Percentiles rank a stretch among this genome's conserved stretches.
These are phyloP conservation scores for Azorinus chamasolen DNA, from an alignment of 2,888 invertebrate genomes.

Conservation along the genomic window DNA sequence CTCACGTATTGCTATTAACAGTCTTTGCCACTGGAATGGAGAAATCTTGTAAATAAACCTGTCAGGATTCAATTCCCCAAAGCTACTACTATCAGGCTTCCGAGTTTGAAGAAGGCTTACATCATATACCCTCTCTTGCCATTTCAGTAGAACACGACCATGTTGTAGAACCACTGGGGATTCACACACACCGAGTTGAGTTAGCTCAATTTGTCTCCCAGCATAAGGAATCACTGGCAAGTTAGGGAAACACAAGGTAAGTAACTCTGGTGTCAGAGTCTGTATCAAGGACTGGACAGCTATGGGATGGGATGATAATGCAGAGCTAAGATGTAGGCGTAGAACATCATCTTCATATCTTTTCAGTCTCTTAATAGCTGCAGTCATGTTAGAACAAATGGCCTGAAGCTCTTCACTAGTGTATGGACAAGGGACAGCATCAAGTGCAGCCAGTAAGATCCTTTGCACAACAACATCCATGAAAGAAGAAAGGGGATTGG, in stretches of 20 bases:
- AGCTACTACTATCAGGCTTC: conserved; percentile 24
- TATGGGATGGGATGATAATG: conserved; percentile 71
- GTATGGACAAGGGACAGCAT: conserved; percentile 71
- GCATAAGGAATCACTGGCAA: conserved; percentile 50
- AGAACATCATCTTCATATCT: conserved; percentile 59
- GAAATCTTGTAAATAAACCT: conserved; percentile 75
- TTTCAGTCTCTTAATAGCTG: conserved; percentile 15
- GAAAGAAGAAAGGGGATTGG: conserved; percentile 79
- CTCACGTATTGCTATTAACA: conserved; percentile 75
- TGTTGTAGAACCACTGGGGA: conserved; percentile 46
- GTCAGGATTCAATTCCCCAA: conserved; percentile 72
- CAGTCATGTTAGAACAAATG: conserved; percentile 63
- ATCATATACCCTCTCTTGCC: conserved; percentile 81
- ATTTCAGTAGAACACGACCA: conserved; percentile 66
- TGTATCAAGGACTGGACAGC: conserved; percentile 75
- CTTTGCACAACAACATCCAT: conserved; percentile 81
- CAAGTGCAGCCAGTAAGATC: conserved; percentile 73
- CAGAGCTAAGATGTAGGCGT: conserved; percentile 64
- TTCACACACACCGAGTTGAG: conserved; percentile 66
- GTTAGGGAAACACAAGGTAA: conserved; percentile 68
- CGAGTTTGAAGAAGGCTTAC: conserved; percentile 23
- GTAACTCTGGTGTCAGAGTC: conserved; percentile 59
- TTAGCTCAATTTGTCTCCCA: conserved; percentile 57
- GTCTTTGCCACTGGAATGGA: conserved; percentile 77
- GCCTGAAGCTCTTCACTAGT: conserved; percentile 64